Evolutionary conservation across 2,797 vertebrate genomes (phyloP), one percentile per base, ranked within the genome.

Genomic region (Melanogrammus aeglefinus): DNA sequence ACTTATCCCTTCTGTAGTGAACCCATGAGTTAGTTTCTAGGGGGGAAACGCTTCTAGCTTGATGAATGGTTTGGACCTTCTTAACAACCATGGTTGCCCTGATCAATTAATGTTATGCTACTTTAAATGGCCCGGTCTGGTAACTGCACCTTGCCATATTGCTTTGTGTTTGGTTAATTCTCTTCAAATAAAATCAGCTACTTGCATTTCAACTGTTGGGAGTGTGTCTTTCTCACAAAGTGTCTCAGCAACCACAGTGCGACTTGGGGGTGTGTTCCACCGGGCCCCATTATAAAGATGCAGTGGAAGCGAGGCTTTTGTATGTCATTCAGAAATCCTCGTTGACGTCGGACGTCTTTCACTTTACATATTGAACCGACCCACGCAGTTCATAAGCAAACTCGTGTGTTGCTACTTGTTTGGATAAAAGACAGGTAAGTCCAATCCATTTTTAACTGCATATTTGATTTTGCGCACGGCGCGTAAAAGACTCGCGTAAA

Each of bases 181-280:
- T 24, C 57, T 24, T 63, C 57, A 63, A 63, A 63, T 63, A 63
- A 63, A 63, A 7, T 39, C 7, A 9, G 9, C 10, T 63, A 63
- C 57, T 24, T 63, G 21, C 57, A 63, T 63, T 63, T 63, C 57
- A 63, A 63, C 21, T 63, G 21, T n/a, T 63, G 57, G 57, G 57
- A 63, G 57, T 63, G 1, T 6, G 21, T 24, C 57, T 24, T 63
- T 63, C 6, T 63, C 24, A 6, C 21, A 8, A 63, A 63, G 57
- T 63, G 6, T 24, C 57, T 6, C 47, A 51, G 41, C 10, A 63
- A 63, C 57, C 57, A 24, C 24, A 73, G 86, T 0, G 6, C 69
- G 24, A 75, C 76, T 63, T 76, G 73, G 73, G 85, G 91, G 91
- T 85, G 91, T 90, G 84, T 82, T 84, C 78, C 78, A 57, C 35